A percentile compares a stretch with the other conserved stretches of the same genome.
These are phyloP conservation scores for Oryzias curvinotus DNA, from an alignment of 2,113 vertebrate genomes.

Conservation along the genomic window DNA sequence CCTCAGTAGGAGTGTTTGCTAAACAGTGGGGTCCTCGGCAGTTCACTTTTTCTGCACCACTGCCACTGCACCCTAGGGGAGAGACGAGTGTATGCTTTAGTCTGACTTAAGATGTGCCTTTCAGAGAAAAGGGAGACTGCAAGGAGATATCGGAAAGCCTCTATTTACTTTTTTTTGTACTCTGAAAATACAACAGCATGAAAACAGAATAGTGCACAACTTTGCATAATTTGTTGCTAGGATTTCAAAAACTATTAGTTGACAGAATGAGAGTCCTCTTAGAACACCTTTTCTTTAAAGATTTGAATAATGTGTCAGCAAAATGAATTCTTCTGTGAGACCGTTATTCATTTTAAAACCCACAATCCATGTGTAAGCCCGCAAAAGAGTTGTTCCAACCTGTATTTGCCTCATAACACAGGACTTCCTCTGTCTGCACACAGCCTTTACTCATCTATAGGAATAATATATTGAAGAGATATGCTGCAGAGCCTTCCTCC, in stretches of 20 bases:
- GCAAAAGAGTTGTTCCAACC: slow-evolving; percentile 43
- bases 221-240: slow-evolving; percentile 32
- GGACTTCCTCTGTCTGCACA: slow-evolving; percentile 52
- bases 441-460: slow-evolving; percentile 71
- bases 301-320: background rate
- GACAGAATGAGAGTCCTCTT: slow-evolving; percentile 1
- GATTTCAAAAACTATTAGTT: slow-evolving; percentile 22
- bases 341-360: slow-evolving; percentile 31
- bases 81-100: slow-evolving; percentile 72
- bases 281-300: background rate
- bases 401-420: slow-evolving; percentile 67
- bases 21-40: slow-evolving; percentile 82
- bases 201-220: slow-evolving; percentile 33
- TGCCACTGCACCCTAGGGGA: slow-evolving; percentile 74
- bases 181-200: slow-evolving; percentile 28
- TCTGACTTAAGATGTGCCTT: slow-evolving; percentile 71
- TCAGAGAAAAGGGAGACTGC: slow-evolving; percentile 63
- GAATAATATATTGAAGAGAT: slow-evolving; percentile 69
- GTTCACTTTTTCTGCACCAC: slow-evolving; percentile 83
- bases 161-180: slow-evolving; percentile 20
- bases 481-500: slow-evolving; percentile 67
- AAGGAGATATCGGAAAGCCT: slow-evolving; percentile 59
- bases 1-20: slow-evolving; percentile 82
- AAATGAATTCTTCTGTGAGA: slow-evolving; percentile 10
- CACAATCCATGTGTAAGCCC: slow-evolving; percentile 35